Base-by-base conservation (phyloP, 30 jellyfish, hydroid and myxozoan species). In the Aurelia sp. region DNA sequence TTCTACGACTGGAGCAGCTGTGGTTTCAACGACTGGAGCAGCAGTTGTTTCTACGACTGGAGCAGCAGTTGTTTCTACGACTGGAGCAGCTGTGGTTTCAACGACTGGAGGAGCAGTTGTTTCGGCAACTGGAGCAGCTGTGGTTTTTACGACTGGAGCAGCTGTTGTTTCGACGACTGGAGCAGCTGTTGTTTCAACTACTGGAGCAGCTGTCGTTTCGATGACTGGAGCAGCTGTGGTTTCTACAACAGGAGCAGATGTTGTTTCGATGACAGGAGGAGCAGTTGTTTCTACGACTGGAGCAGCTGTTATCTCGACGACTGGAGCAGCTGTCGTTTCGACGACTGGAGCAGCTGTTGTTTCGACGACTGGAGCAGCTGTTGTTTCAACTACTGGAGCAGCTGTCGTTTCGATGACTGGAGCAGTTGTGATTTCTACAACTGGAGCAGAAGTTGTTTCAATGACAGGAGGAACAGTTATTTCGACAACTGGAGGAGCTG, bases 191-290 rank as follows among this genome's bases (percentile, higher is more conserved):
- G 88, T 18, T 27, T 55, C 81, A 4, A 52, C 90, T 15, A 61
- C 85, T 7, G 90, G 90, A 7, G 66, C 85, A 31, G 48, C 82
- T 1, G 90, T 80, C 0, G 82, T 65, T 80, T 80, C 90, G 19
- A 22, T 40, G 21, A 33, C 27, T 70, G 69, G 81, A 12, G 81
- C 81, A 70, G 62, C 81, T 2, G 81, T 70, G 0, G 75, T 64
- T 64, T 65, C 24, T 5, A 31, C 47, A 4, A 44, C 77, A 1
- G 85, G 82, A n/a, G 88, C 58, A 50, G 81, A 44, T n/a, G 77
- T 76, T 18, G 84, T 73, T 16, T 73, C 84, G 3, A 59, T 73
- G 38, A 21, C 84, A 0, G 84, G 75, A 64, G 75, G 53, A 16
- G 22, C 81, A 3, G 81, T 70, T 1, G 75, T 64, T 40, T 3